Evolutionary conservation across 92 coral and sea anemone species (phyloP).

Genomic region (Phenganax stokvisi): DNA sequence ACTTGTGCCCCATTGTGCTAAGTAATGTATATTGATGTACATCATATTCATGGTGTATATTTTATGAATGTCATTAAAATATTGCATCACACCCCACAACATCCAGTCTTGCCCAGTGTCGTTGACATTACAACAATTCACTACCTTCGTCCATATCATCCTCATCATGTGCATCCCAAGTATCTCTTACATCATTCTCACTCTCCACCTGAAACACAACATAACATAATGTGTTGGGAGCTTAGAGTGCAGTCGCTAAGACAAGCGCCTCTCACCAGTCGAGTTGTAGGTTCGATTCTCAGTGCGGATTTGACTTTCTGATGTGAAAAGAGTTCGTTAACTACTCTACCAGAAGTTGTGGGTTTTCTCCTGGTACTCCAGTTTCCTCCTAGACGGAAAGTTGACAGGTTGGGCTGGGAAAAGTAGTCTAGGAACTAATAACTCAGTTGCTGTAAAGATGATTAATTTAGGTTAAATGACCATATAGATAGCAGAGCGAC

Average conservation of each 20-base stretch:
- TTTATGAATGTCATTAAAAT: neutral
- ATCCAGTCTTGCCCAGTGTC: slow-evolving; percentile 33
- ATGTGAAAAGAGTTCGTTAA: too few relatives aligned
- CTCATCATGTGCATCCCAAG: slow-evolving; percentile 34
- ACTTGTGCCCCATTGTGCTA: neutral
- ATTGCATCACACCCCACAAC: neutral
- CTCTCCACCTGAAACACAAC: neutral
- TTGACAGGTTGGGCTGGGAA: too few relatives aligned
- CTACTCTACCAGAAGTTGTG: too few relatives aligned
- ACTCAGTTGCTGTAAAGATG: too few relatives aligned
- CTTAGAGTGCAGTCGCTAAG: neutral
- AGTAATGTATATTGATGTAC: neutral
- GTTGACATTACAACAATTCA: slow-evolving; percentile 36
- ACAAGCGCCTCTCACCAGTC: too few relatives aligned
- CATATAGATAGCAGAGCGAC: too few relatives aligned
- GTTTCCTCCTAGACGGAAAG: too few relatives aligned
- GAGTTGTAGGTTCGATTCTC: too few relatives aligned
- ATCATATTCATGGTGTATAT: neutral
- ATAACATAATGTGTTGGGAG: neutral
- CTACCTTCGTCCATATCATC: neutral
- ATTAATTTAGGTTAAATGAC: too few relatives aligned
- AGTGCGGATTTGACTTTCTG: too few relatives aligned
- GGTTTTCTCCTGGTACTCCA: too few relatives aligned
- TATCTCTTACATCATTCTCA: slow-evolving; percentile 24
- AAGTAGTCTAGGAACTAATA: too few relatives aligned